Evolutionary conservation across 2,888 invertebrate genomes (phyloP).

Genomic region (Drosophila yooni): DNA sequence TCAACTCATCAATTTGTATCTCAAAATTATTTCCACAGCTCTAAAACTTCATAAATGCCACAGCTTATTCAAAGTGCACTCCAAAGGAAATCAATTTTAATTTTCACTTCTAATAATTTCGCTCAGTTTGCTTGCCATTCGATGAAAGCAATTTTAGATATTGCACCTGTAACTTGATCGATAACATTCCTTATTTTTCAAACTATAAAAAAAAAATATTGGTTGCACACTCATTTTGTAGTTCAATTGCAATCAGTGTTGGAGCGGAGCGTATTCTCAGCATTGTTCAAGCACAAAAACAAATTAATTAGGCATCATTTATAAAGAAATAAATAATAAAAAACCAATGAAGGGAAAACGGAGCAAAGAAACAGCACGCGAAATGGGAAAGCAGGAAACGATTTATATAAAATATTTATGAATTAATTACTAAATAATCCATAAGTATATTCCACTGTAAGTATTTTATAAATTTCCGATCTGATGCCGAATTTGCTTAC

Average conservation of each 20-base stretch:
- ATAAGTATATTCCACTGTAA: background rate
- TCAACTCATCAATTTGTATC: no score
- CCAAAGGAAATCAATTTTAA: background rate
- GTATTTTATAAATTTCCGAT: background rate
- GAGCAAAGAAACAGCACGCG: conserved; percentile 47
- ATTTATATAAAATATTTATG: conserved; percentile 23
- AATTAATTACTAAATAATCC: conserved; percentile 6
- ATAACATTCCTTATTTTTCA: background rate
- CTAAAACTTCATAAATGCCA: background rate
- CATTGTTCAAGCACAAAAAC: conserved; percentile 19
- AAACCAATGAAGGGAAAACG: conserved; percentile 24
- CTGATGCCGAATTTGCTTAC: conserved; percentile 22
- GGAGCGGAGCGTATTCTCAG: conserved; percentile 40
- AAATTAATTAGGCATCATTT: conserved; percentile 17
- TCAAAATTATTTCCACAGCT: background rate
- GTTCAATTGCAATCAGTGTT: conserved; percentile 24
- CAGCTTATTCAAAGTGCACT: background rate
- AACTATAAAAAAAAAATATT: background rate
- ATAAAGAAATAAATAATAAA: conserved; percentile 10
- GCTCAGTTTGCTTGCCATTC: background rate
- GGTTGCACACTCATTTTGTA: background rate
- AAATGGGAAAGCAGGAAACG: conserved; percentile 63
- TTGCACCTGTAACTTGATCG: background rate
- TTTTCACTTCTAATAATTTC: background rate
- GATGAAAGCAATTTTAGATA: background rate